These are phyloP conservation scores for Tromatobia lineatoria DNA, from an alignment of 2,888 invertebrate genomes.

Conservation along the genomic window DNA sequence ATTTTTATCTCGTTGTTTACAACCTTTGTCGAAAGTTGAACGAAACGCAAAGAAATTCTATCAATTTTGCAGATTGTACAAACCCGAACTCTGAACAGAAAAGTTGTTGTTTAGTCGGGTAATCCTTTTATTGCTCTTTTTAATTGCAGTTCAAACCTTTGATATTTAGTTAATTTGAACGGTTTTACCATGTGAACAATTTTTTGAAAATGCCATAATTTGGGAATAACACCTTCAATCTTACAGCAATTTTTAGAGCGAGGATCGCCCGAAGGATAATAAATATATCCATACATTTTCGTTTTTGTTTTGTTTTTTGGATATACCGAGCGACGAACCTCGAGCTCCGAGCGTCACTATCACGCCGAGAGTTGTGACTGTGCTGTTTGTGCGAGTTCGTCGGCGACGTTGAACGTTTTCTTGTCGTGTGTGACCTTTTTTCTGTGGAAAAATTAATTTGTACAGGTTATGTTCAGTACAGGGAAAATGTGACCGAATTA, in stretches of 20 bases:
- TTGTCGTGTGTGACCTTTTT: slow-evolving; percentile 38
- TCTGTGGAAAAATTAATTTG: slow-evolving; percentile 33
- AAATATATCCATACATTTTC: slow-evolving; percentile 10
- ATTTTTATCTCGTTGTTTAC: background rate
- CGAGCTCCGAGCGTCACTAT: slow-evolving; percentile 47
- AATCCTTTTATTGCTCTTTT: background rate
- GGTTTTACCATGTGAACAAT: background rate
- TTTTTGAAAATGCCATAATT: background rate
- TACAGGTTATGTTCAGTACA: background rate
- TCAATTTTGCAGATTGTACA: background rate
- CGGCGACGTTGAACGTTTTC: slow-evolving; percentile 53
- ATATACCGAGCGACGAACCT: slow-evolving; percentile 61
- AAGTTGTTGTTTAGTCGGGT: background rate
- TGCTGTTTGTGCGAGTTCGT: slow-evolving; percentile 25
- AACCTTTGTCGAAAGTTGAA: background rate
- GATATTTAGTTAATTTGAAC: background rate
- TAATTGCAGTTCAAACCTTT: background rate
- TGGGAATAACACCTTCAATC: background rate
- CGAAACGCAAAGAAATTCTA: background rate
- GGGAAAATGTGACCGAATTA: background rate
- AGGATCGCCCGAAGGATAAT: background rate
- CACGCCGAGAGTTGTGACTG: slow-evolving; percentile 35
- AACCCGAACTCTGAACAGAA: background rate
- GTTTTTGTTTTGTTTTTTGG: background rate
- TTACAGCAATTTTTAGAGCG: background rate